A percentile compares a stretch with the other conserved stretches of the same genome.
These are phyloP conservation scores for Arctopsyche grandis DNA, from an alignment of 1,140 invertebrate species.

Conservation along the genomic window DNA sequence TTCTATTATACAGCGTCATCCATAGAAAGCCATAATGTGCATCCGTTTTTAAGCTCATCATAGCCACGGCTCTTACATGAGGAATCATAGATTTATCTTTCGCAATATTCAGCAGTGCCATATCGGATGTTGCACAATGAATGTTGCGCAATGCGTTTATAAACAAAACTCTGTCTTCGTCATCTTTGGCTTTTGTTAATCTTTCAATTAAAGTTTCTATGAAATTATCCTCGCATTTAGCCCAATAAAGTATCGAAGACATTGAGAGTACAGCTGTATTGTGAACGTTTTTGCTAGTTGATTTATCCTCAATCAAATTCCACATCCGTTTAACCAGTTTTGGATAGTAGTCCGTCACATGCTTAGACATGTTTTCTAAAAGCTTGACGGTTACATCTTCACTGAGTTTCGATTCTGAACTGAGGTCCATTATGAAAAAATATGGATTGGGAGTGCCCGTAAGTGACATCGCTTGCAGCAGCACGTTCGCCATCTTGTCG, in stretches of 20 bases:
- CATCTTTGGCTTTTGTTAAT: conserved; percentile 50
- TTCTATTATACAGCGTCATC: conserved; percentile 60
- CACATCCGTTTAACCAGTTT: conserved; percentile 56
- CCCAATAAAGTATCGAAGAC: conserved; percentile 59
- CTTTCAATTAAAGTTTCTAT: conserved; percentile 52
- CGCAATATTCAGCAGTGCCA: conserved; percentile 51
- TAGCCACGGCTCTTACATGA: conserved; percentile 58
- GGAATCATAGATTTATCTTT: conserved; percentile 36
- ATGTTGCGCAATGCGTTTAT: conserved; percentile 56
- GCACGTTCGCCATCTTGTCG: conserved; percentile 49
- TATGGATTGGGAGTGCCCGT: conserved; percentile 60
- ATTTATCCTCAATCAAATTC: conserved; percentile 58
- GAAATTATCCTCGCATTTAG: conserved; percentile 51
- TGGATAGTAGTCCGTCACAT: conserved; percentile 56
- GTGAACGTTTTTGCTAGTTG: conserved; percentile 54
- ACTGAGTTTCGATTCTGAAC: conserved; percentile 56
- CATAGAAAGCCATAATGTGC: conserved; percentile 57
- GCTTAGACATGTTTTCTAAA: conserved; percentile 59
- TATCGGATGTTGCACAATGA: conserved; percentile 48
- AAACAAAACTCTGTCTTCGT: conserved; percentile 50
- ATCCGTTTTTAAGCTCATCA: conserved; percentile 56
- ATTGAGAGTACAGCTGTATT: conserved; percentile 60
- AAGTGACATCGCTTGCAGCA: conserved; percentile 60
- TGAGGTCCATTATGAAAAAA: conserved; percentile 58
- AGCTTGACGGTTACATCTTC: conserved; percentile 55